Conservation (phyloP, 2,113 vertebrate species). For the Lanius ludovicianus region DNA sequence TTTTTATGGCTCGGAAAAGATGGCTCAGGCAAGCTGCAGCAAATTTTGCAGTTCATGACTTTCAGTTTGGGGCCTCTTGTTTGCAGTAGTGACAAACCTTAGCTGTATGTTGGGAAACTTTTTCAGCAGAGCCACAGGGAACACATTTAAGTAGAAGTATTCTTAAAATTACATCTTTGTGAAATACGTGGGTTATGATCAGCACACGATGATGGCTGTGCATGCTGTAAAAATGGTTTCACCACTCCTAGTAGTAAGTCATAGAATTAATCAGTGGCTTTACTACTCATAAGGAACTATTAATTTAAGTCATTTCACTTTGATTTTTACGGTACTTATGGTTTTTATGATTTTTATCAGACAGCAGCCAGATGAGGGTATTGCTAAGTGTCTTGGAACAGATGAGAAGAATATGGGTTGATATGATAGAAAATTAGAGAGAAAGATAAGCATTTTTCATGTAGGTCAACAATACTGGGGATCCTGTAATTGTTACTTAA, state of each 20-base stretch:
- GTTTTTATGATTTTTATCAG: neutral
- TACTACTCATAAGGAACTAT: neutral
- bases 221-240: neutral
- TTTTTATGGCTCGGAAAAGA: neutral
- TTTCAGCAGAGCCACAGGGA: neutral
- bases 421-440: neutral
- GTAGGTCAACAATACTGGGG: neutral
- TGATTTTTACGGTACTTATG: neutral
- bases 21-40: neutral
- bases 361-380: neutral
- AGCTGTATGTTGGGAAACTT: neutral
- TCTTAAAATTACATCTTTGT: neutral
- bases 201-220: rapidly evolving
- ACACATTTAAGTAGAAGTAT: neutral
- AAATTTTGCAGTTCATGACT: neutral
- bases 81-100: neutral
- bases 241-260: neutral
- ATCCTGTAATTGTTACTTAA: neutral
- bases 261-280: neutral
- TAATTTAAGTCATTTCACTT: neutral
- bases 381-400: neutral
- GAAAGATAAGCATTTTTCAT: neutral
- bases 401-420: neutral
- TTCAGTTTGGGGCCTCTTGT: neutral
- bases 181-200: neutral